Percentiles rank a stretch among this genome's conserved stretches.
Evolutionary conservation across 2,797 vertebrate genomes (phyloP).

Genomic region (Tachyglossus aculeatus): DNA sequence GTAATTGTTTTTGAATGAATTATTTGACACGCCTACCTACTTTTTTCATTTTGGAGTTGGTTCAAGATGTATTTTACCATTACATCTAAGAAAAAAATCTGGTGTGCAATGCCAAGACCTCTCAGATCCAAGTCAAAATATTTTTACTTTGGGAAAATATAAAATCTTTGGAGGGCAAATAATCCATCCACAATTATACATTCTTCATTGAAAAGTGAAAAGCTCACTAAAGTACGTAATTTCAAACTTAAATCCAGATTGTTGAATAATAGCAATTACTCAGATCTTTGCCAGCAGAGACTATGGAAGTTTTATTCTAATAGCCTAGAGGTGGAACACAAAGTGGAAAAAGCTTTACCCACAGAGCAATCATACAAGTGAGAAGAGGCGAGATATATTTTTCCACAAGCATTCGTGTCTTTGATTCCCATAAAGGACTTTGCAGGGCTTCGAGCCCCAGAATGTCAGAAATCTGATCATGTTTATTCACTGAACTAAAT

Average conservation of each 20-base stretch:
- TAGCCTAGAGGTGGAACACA: conserved; percentile 4
- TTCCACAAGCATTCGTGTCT: background rate
- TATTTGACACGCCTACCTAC: conserved; percentile 32
- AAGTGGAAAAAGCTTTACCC: background rate
- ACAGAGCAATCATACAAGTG: background rate
- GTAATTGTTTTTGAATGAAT: conserved; percentile 43
- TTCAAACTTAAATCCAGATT: background rate
- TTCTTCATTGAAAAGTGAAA: background rate
- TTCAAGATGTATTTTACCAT: conserved; percentile 24
- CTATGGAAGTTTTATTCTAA: conserved; percentile 11
- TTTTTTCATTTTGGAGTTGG: conserved; percentile 46
- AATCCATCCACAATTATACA: background rate
- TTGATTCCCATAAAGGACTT: conserved; percentile 22
- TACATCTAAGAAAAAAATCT: background rate
- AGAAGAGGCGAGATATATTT: background rate
- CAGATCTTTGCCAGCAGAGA: conserved; percentile 5
- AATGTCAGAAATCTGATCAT: conserved; percentile 16
- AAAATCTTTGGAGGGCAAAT: background rate
- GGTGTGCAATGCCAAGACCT: background rate
- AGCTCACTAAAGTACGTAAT: background rate
- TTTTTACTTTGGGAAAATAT: background rate
- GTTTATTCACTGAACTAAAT: conserved; percentile 11
- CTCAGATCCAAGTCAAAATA: background rate
- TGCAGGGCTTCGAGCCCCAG: background rate
- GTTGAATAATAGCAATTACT: background rate